Percentiles rank a stretch among this genome's conserved stretches.
Evolutionary conservation across 2,888 invertebrate species (phyloP).

Genomic region (Himalopsyche kuldschensis): DNA sequence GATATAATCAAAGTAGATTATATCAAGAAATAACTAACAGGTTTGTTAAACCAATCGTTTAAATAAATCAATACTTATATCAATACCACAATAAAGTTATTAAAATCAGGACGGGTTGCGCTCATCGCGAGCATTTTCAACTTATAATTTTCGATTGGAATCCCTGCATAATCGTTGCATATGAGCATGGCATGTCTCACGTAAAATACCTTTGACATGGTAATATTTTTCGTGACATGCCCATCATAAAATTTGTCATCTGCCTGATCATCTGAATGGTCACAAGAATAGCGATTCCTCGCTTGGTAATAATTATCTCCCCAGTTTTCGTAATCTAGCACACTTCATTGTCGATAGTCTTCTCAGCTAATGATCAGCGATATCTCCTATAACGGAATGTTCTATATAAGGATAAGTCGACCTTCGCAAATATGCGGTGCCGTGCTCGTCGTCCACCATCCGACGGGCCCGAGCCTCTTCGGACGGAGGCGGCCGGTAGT

Average conservation of each 20-base stretch:
- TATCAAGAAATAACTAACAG: no score
- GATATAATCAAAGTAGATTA: no score
- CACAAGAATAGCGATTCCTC: background rate
- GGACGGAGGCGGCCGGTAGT: constrained; percentile 3
- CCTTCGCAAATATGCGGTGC: constrained; percentile 37
- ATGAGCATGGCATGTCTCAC: no score
- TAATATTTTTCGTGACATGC: background rate
- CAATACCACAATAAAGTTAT: no score
- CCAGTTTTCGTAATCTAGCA: background rate
- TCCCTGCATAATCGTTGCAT: no score
- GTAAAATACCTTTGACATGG: background rate
- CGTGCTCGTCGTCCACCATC: constrained; percentile 1
- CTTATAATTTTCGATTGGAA: no score
- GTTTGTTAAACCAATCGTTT: no score
- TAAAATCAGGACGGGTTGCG: no score
- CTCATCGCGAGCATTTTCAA: no score
- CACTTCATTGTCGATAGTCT: background rate
- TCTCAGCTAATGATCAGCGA: constrained; percentile 19
- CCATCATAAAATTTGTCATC: background rate
- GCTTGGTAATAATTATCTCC: background rate
- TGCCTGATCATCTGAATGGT: background rate
- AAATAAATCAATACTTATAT: no score
- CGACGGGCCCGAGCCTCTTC: constrained; percentile 1
- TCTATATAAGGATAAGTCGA: constrained; percentile 40
- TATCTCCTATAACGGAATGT: constrained; percentile 31